Conservation (phyloP, 1,140 invertebrate species). For the Leptinotarsa defecta region DNA sequence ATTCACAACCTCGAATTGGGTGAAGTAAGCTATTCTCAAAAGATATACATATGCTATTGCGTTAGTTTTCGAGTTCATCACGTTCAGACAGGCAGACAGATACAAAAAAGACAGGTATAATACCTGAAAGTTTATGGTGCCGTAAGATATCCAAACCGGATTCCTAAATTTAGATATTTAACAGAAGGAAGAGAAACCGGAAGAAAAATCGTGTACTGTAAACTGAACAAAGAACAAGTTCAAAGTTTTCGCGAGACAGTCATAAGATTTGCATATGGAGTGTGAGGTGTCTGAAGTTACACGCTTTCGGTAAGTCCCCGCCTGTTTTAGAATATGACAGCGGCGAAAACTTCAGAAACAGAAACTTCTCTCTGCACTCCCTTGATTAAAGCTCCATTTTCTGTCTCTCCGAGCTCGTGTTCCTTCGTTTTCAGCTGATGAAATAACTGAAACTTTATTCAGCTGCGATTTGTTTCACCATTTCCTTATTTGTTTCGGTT, state of each 20-base stretch:
- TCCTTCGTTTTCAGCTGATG: neutral
- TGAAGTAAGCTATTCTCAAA: too few species aligned
- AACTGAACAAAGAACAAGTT: slow-evolving; percentile 30
- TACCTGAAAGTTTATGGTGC: too few species aligned
- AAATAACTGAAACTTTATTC: slow-evolving; percentile 27
- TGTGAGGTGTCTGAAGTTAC: slow-evolving; percentile 37
- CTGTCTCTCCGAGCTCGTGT: neutral
- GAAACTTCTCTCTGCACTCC: neutral
- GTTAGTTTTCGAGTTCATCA: too few species aligned
- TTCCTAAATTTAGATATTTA: neutral
- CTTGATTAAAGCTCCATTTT: neutral
- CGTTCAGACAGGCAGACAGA: too few species aligned
- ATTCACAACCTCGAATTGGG: too few species aligned
- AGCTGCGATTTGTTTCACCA: slow-evolving; percentile 37
- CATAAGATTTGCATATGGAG: slow-evolving; percentile 37
- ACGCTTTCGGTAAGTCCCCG: slow-evolving; percentile 7
- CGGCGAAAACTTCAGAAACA: neutral
- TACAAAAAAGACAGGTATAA: too few species aligned
- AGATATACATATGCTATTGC: too few species aligned
- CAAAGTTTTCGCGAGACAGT: slow-evolving; percentile 29
- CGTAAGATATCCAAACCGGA: neutral
- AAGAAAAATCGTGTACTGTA: slow-evolving; percentile 21
- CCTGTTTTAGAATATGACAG: neutral
- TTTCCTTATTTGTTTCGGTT: slow-evolving; percentile 35
- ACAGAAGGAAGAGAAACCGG: slow-evolving; percentile 1